Evolutionary conservation across 2,888 invertebrate genomes (phyloP), one percentile per base, ranked within the genome.

Genomic region (Tetrapedia diversipes): DNA sequence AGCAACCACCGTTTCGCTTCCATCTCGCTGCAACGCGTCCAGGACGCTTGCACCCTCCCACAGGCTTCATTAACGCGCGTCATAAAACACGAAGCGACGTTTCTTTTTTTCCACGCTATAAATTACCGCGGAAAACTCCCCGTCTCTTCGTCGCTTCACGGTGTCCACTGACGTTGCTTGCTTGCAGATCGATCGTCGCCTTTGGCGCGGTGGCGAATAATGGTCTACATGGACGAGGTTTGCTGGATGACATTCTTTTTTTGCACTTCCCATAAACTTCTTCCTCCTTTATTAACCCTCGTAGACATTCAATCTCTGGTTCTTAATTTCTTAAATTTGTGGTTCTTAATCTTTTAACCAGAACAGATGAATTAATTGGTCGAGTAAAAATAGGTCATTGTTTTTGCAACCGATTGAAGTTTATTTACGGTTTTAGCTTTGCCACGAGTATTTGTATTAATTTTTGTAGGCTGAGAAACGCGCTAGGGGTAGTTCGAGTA

Each of bases 1-100:
- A 4, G 22, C 10, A 16, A 34, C n/a, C 27, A 19, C 6, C 11
- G 45, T 22, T n/a, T n/a, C n/a, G n/a, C n/a, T n/a, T n/a, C n/a
- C n/a, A n/a, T n/a, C n/a, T n/a, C n/a, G n/a, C n/a, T n/a, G 19
- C 19, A 45, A 22, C 11, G 27, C 24, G 54, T n/a, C 14, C 19
- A 37, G 27, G 10, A 24, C 19, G 53, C 66, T 37, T 32, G 29
- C 29, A 29, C 29, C 22, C 24, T 56, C 65, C n/a, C 49, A 32
- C 11, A 57, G 56, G 61, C 57, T 63, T 74, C 67, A 19, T 76
- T 74, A 67, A 56, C 47, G 61, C 61, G 76, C 76, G 66, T 67
- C 76, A 74, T 56, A 66, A 73, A 76, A 41, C 56, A 66, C 51
- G 32, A 19, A 4, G 24, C 14, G 8, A 16, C 14, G 14, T 43